Evolutionary conservation across 2,888 invertebrate genomes (phyloP), one percentile per base, ranked within the genome.

Genomic region (Drosophila maculinotata): DNA sequence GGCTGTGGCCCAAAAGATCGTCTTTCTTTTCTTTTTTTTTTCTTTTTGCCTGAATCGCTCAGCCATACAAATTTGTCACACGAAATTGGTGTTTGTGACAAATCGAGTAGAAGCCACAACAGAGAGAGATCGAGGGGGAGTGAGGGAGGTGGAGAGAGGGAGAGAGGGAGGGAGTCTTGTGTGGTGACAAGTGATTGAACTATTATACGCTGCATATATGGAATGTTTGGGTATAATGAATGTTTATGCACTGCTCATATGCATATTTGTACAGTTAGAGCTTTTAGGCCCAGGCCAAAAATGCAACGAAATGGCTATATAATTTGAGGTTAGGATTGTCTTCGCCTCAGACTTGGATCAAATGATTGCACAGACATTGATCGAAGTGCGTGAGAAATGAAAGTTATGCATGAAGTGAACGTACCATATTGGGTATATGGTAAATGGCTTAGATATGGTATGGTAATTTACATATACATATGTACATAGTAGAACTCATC

Each of bases 1-100:
- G 81, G 81, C 76, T 17, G 36, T 69, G 75, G 69, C 78, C 74
- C 73, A 73, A 74, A 77, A 72, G 59, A 64, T 74, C 42, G 53
- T 60, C 53, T 36, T 53, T 26, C 51, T 36, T 9, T 8, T 15
- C 42, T 10, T 25, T 35, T 2, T n/a, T 36, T 36, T 15, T 14
- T 14, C 6, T 28, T 52, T 23, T 25, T 26, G 15, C 30, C 54
- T 47, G 33, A 26, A 45, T 41, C 38, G 42, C 65, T 47, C 53
- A 73, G 67, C 51, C 60, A 60, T 57, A 83, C 88, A 87, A 88
- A 88, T 83, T 83, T 88, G 83, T 87, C 83, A 83, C 87, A 87
- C 88, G 78, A 74, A 88, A 83, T 88, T 83, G 88, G 88, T 87
- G 88, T 87, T 80, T 88, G 84, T 84, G 83, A 88, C 83, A 83